Conservation (phyloP, 2,888 invertebrate species). For the Lottia gigantea region DNA sequence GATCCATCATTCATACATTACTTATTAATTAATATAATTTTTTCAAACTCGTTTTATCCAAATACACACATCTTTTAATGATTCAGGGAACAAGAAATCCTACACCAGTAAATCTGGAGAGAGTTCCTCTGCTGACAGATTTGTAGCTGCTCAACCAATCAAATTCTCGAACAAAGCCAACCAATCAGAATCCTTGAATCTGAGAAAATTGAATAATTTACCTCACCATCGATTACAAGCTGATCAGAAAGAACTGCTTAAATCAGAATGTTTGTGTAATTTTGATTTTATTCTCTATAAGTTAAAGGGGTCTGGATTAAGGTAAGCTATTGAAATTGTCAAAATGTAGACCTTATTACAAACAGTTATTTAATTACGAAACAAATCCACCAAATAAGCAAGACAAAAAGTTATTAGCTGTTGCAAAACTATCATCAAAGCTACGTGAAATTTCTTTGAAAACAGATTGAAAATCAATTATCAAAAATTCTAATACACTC, state of each 20-base stretch:
- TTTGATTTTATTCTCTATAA: conserved; percentile 53
- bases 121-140: conserved; percentile 40
- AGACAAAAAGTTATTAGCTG: too few relatives aligned
- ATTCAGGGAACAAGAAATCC: conserved; percentile 53
- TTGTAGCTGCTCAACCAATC: conserved; percentile 53
- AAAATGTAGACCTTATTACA: too few relatives aligned
- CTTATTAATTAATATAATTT: too few relatives aligned
- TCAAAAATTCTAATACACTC: too few relatives aligned
- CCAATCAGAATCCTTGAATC: conserved; percentile 41
- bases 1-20: too few relatives aligned
- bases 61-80: too few relatives aligned
- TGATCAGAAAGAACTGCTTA: conserved; percentile 38
- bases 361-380: too few relatives aligned
- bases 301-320: conserved; percentile 43
- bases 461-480: too few relatives aligned
- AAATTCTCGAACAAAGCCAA: conserved; percentile 32
- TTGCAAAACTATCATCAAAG: too few relatives aligned
- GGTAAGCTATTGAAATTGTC: conserved; percentile 31
- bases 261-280: conserved; percentile 55
- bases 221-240: conserved; percentile 52
- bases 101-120: conserved; percentile 44
- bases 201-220: conserved; percentile 55
- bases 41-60: too few relatives aligned
- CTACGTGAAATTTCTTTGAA: too few relatives aligned
- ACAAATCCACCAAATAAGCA: too few relatives aligned